Base-by-base conservation (phyloP, 2,888 invertebrate genomes). In the Ophraella communa region DNA sequence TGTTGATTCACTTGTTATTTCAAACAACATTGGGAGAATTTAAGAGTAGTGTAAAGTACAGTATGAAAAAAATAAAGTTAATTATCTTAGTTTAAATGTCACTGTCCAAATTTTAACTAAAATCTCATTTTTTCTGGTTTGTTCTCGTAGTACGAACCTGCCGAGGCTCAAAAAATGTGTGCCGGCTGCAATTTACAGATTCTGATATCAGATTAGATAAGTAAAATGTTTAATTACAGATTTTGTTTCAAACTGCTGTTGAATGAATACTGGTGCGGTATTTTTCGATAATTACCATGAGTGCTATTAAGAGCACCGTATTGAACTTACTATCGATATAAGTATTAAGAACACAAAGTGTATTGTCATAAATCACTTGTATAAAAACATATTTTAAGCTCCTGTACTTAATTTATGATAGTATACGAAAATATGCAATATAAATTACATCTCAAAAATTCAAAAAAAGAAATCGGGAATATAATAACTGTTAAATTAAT, bases 171-270 rank as follows among this genome's bases (percentile, higher is more conserved):
- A 51, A 51, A 51, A 24, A 14, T 24, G 30, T 44, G 52, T 60
- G 53, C 60, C 52, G 52, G 60, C 53, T 60, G 24, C 44, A 33
- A 23, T 51, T 23, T 47, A 20, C 52, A 20, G 60, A 60, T 60
- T 60, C 44, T 21, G 60, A 60, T 60, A 53, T 53, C 30, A n/a
- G 60, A 60, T 60, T 60, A 60, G 60, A 60, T 60, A 60, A 53
- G 53, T 60, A 52, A 52, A 60, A 53, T 60, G 42, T 60, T 60
- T 60, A 60, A 60, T 60, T 60, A 60, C 60, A 60, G 60, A 52
- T 60, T 59, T 52, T 60, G 23, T 52, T 57, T 49, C 33, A 14
- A 47, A 45, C 20, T 47, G 57, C 57, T 57, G 57, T 42, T 42
- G 60, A 52, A 42, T 27, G 42, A 39, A 42, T 20, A 51, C 10